Conservation (phyloP, 2,888 invertebrate genomes). For the Macrosiphum euphorbiae region DNA sequence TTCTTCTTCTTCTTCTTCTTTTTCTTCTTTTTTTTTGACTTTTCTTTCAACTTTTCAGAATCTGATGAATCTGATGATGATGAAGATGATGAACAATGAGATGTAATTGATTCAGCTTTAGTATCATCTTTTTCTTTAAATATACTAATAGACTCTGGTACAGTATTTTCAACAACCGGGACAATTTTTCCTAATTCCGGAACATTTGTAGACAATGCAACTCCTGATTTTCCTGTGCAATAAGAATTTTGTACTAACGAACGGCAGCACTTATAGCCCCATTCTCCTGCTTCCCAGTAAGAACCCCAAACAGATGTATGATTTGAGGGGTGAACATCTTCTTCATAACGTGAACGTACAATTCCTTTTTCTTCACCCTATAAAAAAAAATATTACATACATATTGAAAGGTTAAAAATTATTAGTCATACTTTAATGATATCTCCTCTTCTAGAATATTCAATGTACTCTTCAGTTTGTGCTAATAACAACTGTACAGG, state of each 20-base stretch:
- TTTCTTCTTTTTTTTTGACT: constrained; percentile 68
- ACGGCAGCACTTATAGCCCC: constrained; percentile 98
- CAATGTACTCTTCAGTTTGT: constrained; percentile 95
- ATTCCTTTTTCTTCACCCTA: constrained; percentile 89
- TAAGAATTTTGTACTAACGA: constrained; percentile 91
- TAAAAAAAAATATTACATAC: neutral
- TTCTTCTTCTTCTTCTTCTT: constrained; percentile 71
- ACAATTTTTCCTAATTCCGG: constrained; percentile 40
- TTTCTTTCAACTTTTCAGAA: constrained; percentile 61
- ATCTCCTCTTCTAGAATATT: constrained; percentile 95
- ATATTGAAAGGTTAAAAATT: neutral
- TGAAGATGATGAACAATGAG: constrained; percentile 63
- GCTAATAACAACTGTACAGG: constrained; percentile 91
- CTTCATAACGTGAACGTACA: constrained; percentile 91
- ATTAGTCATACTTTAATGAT: constrained; percentile 71
- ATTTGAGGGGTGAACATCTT: constrained; percentile 92
- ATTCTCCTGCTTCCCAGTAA: constrained; percentile 90
- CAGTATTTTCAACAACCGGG: constrained; percentile 44
- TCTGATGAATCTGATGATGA: constrained; percentile 67
- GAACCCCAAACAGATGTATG: constrained; percentile 97
- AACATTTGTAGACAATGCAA: constrained; percentile 66
- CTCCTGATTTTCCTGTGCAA: constrained; percentile 84
- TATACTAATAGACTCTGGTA: constrained; percentile 35
- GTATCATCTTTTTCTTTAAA: neutral
- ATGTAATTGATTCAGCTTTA: constrained; percentile 10